Evolutionary conservation across 37 sponge, comb jelly and placozoan species (phyloP), one percentile per base, ranked within the genome.

Genomic region (Chondrilla cf. caribensis): DNA sequence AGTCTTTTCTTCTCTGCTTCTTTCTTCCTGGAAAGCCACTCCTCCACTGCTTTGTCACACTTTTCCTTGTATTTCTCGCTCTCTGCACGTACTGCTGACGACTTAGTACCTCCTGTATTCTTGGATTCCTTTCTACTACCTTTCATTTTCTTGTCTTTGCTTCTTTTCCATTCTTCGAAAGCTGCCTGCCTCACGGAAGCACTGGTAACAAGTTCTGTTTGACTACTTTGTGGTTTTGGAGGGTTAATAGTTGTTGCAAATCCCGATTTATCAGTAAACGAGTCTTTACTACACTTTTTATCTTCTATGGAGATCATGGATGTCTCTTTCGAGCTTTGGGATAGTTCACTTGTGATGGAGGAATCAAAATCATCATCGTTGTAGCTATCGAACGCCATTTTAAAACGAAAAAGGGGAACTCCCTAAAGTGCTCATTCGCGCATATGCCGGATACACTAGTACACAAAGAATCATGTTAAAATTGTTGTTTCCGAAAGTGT

Each of bases 341-440:
- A 67, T 33, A 29, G 11, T 38, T 73, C 76, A 73, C 44, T 73
- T 43, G 44, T 43, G 18, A 42, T 22, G 1, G 76, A 73, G 15
- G 44, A 42, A 32, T 73, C 76, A 24, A 73, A 73, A n/a, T 73
- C 76, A 22, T 73, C 76, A 39, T n/a, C 40, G 24, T 43, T 39
- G 44, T 73, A 73, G 15, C 43, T 14, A 18, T 73, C 44, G 43
- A 15, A 22, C 76, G 76, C 76, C 76, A 73, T 70, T 5, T 73
- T 73, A 18, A 15, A 62, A 15, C 64, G 5, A 62, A 62, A 18
- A 40, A 18, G 76, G 76, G 76, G 76, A 39, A 43, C 40, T 43
- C 76, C 76, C 44, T 2, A 19, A 4, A 4, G 5, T 4, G 72
- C 8, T 37, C 40, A 29, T 38, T 21, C 35, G 37, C 40, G 9